Percentiles rank a stretch among this genome's conserved stretches.
These are phyloP conservation scores for Chymomyza fuscimana DNA, from an alignment of 2,888 invertebrate genomes.

Conservation along the genomic window DNA sequence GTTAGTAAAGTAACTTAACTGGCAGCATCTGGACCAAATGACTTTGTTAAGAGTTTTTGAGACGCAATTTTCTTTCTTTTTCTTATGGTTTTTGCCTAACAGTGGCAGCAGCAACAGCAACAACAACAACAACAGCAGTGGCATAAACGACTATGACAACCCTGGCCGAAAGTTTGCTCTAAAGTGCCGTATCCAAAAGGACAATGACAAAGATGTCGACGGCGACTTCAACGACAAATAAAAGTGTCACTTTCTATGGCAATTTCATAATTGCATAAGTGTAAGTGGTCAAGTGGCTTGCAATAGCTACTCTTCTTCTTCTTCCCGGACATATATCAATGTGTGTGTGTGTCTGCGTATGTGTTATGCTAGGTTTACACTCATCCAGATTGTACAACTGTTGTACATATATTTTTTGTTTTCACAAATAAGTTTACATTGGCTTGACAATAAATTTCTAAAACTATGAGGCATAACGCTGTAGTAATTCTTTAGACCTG, in stretches of 20 bases:
- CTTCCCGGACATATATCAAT: not conserved
- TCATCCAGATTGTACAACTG: no score
- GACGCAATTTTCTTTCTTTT: slow-evolving; percentile 71
- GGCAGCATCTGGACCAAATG: slow-evolving; percentile 71
- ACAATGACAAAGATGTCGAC: slow-evolving; percentile 43
- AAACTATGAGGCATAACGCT: no score
- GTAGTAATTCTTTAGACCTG: no score
- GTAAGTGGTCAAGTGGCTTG: slow-evolving; percentile 73
- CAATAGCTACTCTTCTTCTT: slow-evolving; percentile 44
- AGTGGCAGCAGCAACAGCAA: not conserved
- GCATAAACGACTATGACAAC: not conserved
- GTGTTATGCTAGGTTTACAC: not conserved
- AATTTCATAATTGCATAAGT: slow-evolving; percentile 75
- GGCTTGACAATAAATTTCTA: no score
- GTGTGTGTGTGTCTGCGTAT: not conserved
- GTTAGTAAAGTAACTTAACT: slow-evolving; percentile 51
- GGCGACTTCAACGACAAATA: slow-evolving; percentile 53
- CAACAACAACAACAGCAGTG: not conserved
- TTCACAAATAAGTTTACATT: no score
- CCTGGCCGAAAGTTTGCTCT: slow-evolving; percentile 2
- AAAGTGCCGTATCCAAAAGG: slow-evolving; percentile 37
- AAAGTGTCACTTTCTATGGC: slow-evolving; percentile 76
- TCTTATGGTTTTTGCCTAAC: slow-evolving; percentile 28
- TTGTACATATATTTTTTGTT: no score
- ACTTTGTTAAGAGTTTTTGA: slow-evolving; percentile 74